A percentile compares a stretch with the other conserved stretches of the same genome.
Evolutionary conservation across 2,797 vertebrate species (phyloP).

Genomic region (Falco biarmicus): DNA sequence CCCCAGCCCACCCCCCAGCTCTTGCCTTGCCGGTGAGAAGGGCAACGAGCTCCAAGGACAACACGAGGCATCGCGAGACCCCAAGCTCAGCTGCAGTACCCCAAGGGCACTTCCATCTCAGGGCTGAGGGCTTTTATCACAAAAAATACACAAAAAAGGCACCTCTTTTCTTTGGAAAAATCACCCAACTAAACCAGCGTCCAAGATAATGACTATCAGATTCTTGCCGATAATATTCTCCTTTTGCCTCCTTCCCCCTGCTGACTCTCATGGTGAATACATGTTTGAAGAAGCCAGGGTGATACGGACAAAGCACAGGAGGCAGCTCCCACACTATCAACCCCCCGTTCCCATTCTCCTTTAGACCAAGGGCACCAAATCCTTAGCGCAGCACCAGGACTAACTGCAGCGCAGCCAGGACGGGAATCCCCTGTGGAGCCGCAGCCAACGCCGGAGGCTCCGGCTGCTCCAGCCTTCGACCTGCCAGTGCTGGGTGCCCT

Average conservation of each 20-base stretch:
- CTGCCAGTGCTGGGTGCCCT: neutral
- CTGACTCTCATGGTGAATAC: neutral
- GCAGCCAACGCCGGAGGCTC: rapidly evolving
- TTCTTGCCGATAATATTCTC: neutral
- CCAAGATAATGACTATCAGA: neutral
- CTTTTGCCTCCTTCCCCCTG: neutral
- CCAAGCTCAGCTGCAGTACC: neutral
- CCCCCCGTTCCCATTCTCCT: neutral
- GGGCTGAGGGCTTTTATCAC: neutral
- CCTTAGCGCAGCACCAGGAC: neutral
- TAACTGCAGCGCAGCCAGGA: neutral
- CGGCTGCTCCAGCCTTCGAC: neutral
- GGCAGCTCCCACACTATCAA: neutral
- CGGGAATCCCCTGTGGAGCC: neutral
- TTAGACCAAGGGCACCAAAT: neutral
- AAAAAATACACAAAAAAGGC: neutral
- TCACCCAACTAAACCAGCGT: neutral
- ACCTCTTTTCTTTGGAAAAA: neutral
- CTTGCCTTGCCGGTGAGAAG: neutral
- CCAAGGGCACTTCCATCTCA: neutral
- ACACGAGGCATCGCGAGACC: neutral
- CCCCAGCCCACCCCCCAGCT: neutral
- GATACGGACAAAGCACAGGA: neutral
- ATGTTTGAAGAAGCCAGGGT: neutral
- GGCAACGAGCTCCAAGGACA: neutral